Evolutionary conservation across 1,140 invertebrate genomes (phyloP).

Genomic region (Hylaeus volcanicus): DNA sequence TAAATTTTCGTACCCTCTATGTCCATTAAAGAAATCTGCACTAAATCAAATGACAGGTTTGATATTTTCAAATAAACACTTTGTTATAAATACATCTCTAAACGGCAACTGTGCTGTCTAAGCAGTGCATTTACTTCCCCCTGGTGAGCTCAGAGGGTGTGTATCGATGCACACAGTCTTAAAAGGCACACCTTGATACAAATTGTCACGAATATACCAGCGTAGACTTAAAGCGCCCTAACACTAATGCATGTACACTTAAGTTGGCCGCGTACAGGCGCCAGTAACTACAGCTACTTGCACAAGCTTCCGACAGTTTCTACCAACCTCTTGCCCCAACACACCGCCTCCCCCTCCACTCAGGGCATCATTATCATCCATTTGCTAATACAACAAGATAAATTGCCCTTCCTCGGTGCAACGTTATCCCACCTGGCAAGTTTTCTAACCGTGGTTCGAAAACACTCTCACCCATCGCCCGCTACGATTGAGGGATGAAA

Average conservation of each 20-base stretch:
- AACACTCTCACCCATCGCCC: slow-evolving; percentile 5
- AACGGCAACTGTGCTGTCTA: too few relatives aligned
- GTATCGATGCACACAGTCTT: slow-evolving; percentile 4
- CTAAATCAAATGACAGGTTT: too few relatives aligned
- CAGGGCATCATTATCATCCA: slow-evolving; percentile 65
- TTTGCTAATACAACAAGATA: slow-evolving; percentile 70
- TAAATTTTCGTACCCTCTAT: too few relatives aligned
- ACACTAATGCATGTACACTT: slow-evolving; percentile 48
- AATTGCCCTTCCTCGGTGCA: slow-evolving; percentile 56
- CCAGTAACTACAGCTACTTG: slow-evolving; percentile 38
- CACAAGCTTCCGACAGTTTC: slow-evolving; percentile 39
- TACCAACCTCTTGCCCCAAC: neutral
- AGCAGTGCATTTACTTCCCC: too few relatives aligned
- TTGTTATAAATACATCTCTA: too few relatives aligned
- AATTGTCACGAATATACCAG: slow-evolving; percentile 12
- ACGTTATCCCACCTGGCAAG: slow-evolving; percentile 36
- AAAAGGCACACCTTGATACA: neutral
- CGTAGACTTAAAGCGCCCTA: slow-evolving; percentile 11
- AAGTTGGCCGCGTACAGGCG: slow-evolving; percentile 28
- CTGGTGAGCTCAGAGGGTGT: neutral
- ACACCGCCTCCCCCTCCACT: neutral
- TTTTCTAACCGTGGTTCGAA: slow-evolving; percentile 36
- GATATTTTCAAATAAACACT: too few relatives aligned
- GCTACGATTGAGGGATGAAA: neutral
- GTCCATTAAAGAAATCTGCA: too few relatives aligned